Conservation (phyloP, 1,140 invertebrate genomes). For the Drosophila bipectinata region DNA sequence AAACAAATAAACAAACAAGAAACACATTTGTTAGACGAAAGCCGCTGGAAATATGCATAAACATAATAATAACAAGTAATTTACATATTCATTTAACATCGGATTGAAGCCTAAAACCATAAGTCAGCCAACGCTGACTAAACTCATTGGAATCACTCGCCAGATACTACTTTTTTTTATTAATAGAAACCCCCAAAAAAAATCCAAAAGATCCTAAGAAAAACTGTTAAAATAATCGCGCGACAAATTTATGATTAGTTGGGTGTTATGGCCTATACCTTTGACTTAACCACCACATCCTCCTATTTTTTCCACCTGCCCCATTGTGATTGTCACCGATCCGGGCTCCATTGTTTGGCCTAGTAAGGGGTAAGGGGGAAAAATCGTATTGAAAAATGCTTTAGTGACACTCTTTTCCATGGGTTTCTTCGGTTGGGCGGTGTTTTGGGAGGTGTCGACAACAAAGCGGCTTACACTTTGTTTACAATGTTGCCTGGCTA, state of each 20-base stretch:
- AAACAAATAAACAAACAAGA: slow-evolving; percentile 54
- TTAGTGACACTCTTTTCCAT: slow-evolving; percentile 56
- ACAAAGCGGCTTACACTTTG: slow-evolving; percentile 79
- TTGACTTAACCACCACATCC: background rate
- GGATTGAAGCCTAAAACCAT: slow-evolving; percentile 70
- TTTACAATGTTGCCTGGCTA: slow-evolving; percentile 81
- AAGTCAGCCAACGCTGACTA: slow-evolving; percentile 54
- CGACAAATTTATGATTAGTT: slow-evolving; percentile 80
- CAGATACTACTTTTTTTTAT: slow-evolving; percentile 58
- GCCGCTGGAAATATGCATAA: slow-evolving; percentile 68
- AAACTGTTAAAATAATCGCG: slow-evolving; percentile 79
- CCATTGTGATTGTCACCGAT: slow-evolving; percentile 56
- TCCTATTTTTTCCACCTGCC: slow-evolving; percentile 27
- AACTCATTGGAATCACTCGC: slow-evolving; percentile 40
- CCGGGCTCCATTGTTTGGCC: slow-evolving; percentile 53
- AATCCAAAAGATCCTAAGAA: slow-evolving; percentile 22
- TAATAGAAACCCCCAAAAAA: slow-evolving; percentile 29
- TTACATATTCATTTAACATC: slow-evolving; percentile 70
- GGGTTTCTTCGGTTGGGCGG: slow-evolving; percentile 1
- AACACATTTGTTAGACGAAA: slow-evolving; percentile 47
- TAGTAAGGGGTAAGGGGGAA: slow-evolving; percentile 21
- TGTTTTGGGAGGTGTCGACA: slow-evolving; percentile 40
- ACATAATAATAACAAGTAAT: slow-evolving; percentile 79
- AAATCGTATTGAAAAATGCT: slow-evolving; percentile 61
- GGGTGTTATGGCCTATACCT: slow-evolving; percentile 14